Evolutionary conservation across 2,113 vertebrate genomes (phyloP).

Genomic region (human): DNA sequence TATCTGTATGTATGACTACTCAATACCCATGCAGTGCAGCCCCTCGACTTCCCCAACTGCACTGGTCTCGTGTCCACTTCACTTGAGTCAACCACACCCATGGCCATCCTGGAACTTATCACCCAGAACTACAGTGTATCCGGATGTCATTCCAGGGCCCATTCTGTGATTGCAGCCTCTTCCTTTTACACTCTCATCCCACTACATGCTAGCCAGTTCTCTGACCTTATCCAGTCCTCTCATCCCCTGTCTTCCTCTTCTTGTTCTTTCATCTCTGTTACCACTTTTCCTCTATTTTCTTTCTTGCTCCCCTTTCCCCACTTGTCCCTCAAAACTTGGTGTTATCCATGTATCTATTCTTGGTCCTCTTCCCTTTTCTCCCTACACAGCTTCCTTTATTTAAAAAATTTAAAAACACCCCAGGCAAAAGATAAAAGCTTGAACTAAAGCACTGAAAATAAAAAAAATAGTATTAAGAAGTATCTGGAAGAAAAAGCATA

Average conservation of each 20-base stretch:
- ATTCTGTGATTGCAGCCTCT: background rate
- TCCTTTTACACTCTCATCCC: no score
- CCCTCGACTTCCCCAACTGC: no score
- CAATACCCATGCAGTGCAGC: background rate
- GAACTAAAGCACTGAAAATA: background rate
- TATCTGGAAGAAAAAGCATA: background rate
- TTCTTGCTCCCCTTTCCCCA: background rate
- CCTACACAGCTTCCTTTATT: background rate
- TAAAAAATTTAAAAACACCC: background rate
- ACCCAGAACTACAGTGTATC: background rate
- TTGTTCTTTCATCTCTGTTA: background rate
- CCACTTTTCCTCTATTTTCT: background rate
- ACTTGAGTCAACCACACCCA: no score
- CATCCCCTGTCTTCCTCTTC: background rate
- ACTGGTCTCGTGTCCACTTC: background rate
- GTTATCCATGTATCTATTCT: background rate
- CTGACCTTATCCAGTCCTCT: no score
- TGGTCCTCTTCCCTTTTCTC: background rate
- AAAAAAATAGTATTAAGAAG: background rate
- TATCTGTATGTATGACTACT: no score
- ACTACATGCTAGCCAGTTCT: no score
- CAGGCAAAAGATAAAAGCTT: background rate
- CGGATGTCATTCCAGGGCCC: background rate
- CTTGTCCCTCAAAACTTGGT: background rate
- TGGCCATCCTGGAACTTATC: accelerated